Conservation (phyloP, 2,888 invertebrate genomes). For the Heliconius erato region DNA sequence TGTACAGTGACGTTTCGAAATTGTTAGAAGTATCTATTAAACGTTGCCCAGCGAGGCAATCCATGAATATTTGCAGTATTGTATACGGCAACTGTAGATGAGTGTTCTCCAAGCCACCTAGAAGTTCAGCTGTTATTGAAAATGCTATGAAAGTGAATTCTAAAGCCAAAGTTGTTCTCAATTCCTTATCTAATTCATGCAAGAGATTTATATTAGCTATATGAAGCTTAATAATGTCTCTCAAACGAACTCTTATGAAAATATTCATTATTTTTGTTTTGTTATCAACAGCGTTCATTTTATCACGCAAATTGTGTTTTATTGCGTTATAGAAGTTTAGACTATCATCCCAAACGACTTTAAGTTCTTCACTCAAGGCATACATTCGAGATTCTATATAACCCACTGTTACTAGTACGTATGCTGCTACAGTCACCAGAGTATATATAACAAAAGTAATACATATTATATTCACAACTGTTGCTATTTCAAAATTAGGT, state of each 20-base stretch:
- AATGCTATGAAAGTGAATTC: slow-evolving; percentile 63
- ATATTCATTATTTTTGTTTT: slow-evolving; percentile 55
- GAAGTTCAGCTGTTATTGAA: slow-evolving; percentile 65
- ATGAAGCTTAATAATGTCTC: slow-evolving; percentile 60
- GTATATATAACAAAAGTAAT: slow-evolving; percentile 57
- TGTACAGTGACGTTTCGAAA: slow-evolving; percentile 64
- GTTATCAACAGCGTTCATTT: slow-evolving; percentile 27
- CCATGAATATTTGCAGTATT: slow-evolving; percentile 64
- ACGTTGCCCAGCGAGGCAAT: slow-evolving; percentile 68
- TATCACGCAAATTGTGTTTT: slow-evolving; percentile 29
- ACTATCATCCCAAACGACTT: slow-evolving; percentile 63
- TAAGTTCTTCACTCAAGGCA: slow-evolving; percentile 64
- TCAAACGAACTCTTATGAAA: slow-evolving; percentile 57
- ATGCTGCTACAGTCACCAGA: slow-evolving; percentile 58
- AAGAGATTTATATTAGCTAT: slow-evolving; percentile 58
- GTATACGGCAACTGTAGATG: slow-evolving; percentile 65
- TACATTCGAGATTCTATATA: slow-evolving; percentile 67
- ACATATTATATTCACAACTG: slow-evolving; percentile 48
- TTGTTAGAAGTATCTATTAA: slow-evolving; percentile 64
- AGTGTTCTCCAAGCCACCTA: slow-evolving; percentile 70
- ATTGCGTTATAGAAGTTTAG: slow-evolving; percentile 42
- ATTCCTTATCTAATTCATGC: slow-evolving; percentile 59
- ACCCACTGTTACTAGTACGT: slow-evolving; percentile 61
- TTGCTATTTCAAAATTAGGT: slow-evolving; percentile 66
- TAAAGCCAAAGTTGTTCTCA: slow-evolving; percentile 60